A percentile compares a stretch with the other conserved stretches of the same genome.
Conservation (phyloP, 2,113 vertebrate species). For the Dasyornis broadbenti region DNA sequence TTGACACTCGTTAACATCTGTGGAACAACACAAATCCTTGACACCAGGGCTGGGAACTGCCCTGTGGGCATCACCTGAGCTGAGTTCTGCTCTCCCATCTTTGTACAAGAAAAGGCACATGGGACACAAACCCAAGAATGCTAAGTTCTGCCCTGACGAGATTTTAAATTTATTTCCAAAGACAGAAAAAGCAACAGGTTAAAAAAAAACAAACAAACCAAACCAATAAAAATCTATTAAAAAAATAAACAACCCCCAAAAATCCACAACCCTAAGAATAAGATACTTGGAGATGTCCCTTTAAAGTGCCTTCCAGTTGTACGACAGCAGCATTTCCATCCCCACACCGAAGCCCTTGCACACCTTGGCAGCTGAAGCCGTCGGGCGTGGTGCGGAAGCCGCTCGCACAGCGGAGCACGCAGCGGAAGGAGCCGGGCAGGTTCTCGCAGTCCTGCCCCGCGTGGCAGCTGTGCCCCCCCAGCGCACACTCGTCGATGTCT, state of each 20-base stretch:
- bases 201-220: not conserved
- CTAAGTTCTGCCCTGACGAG: not conserved
- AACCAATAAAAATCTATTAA: not conserved
- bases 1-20: slow-evolving; percentile 95
- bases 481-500: slow-evolving; percentile 92
- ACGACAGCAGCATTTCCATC: not conserved
- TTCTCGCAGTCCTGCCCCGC: slow-evolving; percentile 89
- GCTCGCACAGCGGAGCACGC: slow-evolving; percentile 79
- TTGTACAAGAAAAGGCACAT: not conserved
- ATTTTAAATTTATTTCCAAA: not conserved
- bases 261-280: not conserved
- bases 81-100: not conserved
- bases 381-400: slow-evolving; percentile 86
- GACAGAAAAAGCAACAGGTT: not conserved
- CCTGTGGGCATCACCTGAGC: not conserved
- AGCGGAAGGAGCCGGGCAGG: slow-evolving; percentile 85
- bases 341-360: not conserved
- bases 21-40: slow-evolving; percentile 22
- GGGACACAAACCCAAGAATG: not conserved
- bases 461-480: slow-evolving; percentile 79
- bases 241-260: not conserved
- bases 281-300: not conserved
- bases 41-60: not conserved
- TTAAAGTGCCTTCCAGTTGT: too few species aligned
- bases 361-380: slow-evolving; percentile 88